Evolutionary conservation across 2,888 invertebrate species (phyloP), one percentile per base, ranked within the genome.

Genomic region (Cloeon dipterum): DNA sequence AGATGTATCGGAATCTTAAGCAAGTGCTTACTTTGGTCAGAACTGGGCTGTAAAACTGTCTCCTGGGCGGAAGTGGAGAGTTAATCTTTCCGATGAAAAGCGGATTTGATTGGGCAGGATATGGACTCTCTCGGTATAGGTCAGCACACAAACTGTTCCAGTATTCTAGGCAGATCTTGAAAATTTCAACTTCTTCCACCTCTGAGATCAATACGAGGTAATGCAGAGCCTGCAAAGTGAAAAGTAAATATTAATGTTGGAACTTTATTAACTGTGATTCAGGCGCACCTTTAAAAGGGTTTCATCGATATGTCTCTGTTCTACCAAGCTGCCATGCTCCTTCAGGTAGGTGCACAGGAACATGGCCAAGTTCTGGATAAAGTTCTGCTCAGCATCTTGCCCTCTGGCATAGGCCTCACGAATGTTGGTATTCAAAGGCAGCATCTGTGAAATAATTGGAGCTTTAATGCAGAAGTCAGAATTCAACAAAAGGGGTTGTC

Each of bases 131-230:
- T 52, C 81, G 74, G 55, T 96, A 99, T 47, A 98, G 64, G 55
- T 93, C 89, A 41, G 85, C 72, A 20, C 89, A 76, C 43, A 99
- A 63, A 42, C 76, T 74, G 60, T 91, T 93, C 98, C 98, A 99
- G 59, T 93, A 98, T 56, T 99, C 98, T 44, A 99, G 62, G 52
- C 96, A 98, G 45, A 99, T 96, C 65, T 99, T 99, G 57, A 99
- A 99, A 43, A 99, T 93, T 63, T 99, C 98, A 1, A 93, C 89
- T 55, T 99, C 98, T 46, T 99, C 96, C 3, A 99, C 96, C 62
- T 93, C 88, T 11, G 94, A 96, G 55, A 89, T 89, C 50, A 88
- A 63, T 7, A 88, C 79, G 46, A 89, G 67, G 54, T 88, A 89
- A 45, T 77, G 72, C 37, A 89, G 63, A 7, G 85, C 83, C 51